Base-by-base conservation (phyloP, 1,140 invertebrate species). In the Aricia agestis region DNA sequence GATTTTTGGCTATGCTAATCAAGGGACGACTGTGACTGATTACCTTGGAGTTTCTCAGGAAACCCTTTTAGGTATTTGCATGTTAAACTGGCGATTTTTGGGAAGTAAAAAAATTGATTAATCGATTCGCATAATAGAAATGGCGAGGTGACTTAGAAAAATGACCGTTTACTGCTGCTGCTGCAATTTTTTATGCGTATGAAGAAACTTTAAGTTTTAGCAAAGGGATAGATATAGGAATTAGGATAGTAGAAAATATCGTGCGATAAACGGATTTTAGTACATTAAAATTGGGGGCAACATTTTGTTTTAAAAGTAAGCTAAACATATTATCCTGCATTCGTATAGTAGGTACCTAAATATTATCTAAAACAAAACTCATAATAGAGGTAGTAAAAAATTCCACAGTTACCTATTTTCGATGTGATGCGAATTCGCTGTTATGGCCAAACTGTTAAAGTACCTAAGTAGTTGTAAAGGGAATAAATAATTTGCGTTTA, bases 1-100 rank as follows among this genome's bases (percentile, higher is more conserved):
- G 73, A 87, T 87, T 84, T 85, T 85, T 78, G 84, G 80, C 78
- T 88, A 88, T 88, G 87, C 80, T 81, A 87, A 90, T 88, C 75
- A 72, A 65, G 69, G 72, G 67, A 57, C 75, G 77, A 79, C 82
- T 84, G 84, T 90, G 85, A 88, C 87, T 86, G 87, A 90, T 90
- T 85, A 75, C 77, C 71, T 77, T 69, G 61, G 36, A 74, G 70
- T 77, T 85, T 89, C 81, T 83, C 81, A 82, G 76, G 72, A 76
- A 75, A 72, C 74, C 59, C 67, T 72, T 82, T 80, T 77, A 78
- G 76, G 58, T 67, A 78, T 81, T 82, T 79, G 74, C 75, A 76
- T 76, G 70, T 78, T 77, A 76, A 71, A 73, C 76, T 76, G 73
- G 73, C 71, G 75, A 73, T 81, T 82, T 80, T 80, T 78, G 67